A percentile compares a stretch with the other conserved stretches of the same genome.
Conservation (phyloP, 2,888 invertebrate genomes). For the Ennomos quercinarius region DNA sequence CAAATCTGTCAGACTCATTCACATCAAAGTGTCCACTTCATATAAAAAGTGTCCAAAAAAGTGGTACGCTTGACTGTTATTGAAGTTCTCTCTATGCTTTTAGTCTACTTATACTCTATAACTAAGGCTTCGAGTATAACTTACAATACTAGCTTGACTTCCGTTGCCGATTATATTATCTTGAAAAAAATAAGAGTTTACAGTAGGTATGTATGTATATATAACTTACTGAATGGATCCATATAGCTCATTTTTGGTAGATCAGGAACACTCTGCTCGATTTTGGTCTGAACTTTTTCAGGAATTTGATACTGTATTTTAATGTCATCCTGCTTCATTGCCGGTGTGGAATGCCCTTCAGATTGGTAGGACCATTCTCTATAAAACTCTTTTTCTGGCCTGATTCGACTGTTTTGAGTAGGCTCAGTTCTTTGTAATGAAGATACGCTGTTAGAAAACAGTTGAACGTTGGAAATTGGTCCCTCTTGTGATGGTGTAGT, state of each 20-base stretch:
- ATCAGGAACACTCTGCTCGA: slow-evolving; percentile 2
- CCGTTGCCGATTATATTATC: too few relatives aligned
- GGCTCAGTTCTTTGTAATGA: slow-evolving; percentile 5
- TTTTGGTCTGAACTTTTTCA: slow-evolving; percentile 1
- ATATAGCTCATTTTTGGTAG: slow-evolving; percentile 7
- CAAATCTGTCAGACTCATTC: too few relatives aligned
- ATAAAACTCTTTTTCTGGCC: slow-evolving; percentile 6
- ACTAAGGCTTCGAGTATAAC: too few relatives aligned
- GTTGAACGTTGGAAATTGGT: not conserved
- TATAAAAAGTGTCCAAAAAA: too few relatives aligned
- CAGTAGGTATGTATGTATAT: too few relatives aligned
- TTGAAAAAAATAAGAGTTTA: too few relatives aligned
- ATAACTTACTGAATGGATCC: slow-evolving; percentile 31
- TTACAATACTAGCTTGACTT: too few relatives aligned
- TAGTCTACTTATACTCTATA: too few relatives aligned
- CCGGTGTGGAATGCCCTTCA: slow-evolving; percentile 1
- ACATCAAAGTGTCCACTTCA: too few relatives aligned
- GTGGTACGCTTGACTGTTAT: too few relatives aligned
- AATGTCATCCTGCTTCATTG: slow-evolving; percentile 7
- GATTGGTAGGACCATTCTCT: slow-evolving; percentile 18
- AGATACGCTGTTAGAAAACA: too few relatives aligned
- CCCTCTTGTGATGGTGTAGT: not conserved
- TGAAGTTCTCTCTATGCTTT: too few relatives aligned
- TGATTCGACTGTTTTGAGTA: slow-evolving; percentile 2
- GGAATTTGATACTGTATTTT: slow-evolving; percentile 13